A percentile compares a stretch with the other conserved stretches of the same genome.
These are phyloP conservation scores for Epinephelus awoara DNA, from an alignment of 2,797 vertebrate genomes.

Conservation along the genomic window DNA sequence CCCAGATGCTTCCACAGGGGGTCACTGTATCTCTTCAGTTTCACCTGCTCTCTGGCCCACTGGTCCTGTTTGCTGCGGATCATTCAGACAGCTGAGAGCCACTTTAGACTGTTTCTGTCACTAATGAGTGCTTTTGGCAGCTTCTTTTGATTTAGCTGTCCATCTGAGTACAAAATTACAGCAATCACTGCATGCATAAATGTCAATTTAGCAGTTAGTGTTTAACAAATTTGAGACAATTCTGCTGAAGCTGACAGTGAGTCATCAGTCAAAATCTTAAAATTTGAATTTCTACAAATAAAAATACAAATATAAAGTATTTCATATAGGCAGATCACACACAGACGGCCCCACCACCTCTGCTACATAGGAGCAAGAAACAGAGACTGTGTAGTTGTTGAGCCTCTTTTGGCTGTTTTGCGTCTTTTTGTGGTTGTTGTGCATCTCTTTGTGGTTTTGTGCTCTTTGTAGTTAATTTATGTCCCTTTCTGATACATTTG, in stretches of 20 bases:
- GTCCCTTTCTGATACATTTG: too few relatives aligned
- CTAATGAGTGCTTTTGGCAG: neutral
- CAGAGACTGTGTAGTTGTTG: too few relatives aligned
- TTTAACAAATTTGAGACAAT: neutral
- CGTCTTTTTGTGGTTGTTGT: too few relatives aligned
- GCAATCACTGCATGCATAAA: slow-evolving; percentile 1
- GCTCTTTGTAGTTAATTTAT: too few relatives aligned
- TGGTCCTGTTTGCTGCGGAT: slow-evolving; percentile 87
- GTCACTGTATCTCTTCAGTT: slow-evolving; percentile 80
- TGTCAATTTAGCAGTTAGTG: neutral
- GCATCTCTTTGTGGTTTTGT: too few relatives aligned
- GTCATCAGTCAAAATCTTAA: neutral
- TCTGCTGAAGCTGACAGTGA: neutral
- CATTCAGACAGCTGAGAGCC: neutral
- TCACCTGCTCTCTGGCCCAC: slow-evolving; percentile 90
- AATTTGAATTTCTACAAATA: neutral
- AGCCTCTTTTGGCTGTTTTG: too few relatives aligned
- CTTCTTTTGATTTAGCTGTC: neutral
- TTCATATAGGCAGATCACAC: neutral
- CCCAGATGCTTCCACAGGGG: slow-evolving; percentile 89
- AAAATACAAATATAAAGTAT: neutral
- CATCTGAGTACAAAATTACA: neutral
- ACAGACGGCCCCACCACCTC: too few relatives aligned
- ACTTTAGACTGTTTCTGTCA: neutral
- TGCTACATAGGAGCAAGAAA: too few relatives aligned